Evolutionary conservation across 2,113 vertebrate species (phyloP).

Genomic region (Hyla sarda): DNA sequence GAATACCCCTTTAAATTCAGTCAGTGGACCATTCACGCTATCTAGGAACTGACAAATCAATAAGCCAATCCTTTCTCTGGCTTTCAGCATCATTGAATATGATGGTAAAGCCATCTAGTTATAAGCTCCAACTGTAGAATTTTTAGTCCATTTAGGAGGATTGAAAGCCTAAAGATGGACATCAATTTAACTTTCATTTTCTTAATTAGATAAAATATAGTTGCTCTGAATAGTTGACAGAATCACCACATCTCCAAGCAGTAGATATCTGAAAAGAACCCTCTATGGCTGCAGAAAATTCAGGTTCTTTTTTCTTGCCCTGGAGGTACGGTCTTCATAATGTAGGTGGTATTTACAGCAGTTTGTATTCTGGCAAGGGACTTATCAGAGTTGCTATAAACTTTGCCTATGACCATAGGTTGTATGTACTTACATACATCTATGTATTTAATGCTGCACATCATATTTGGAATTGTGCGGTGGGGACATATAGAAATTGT

Average conservation of each 20-base stretch:
- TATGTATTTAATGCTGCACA: background rate
- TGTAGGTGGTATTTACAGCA: background rate
- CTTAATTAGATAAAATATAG: background rate
- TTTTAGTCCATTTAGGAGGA: no score
- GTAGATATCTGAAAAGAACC: background rate
- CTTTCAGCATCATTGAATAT: no score
- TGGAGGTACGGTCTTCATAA: background rate
- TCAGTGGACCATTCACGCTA: background rate
- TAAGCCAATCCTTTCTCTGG: background rate
- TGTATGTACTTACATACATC: no score
- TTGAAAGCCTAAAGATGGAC: no score
- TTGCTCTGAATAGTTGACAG: background rate
- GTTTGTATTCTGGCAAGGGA: background rate
- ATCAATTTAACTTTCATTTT: no score
- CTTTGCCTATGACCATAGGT: no score
- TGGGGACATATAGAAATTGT: conserved; percentile 59
- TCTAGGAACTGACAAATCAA: background rate
- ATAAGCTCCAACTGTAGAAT: no score
- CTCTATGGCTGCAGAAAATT: background rate
- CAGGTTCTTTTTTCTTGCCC: background rate
- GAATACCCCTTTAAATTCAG: no score
- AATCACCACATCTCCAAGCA: background rate
- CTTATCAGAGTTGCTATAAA: background rate
- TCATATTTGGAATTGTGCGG: conserved; percentile 27
- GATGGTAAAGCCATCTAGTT: no score